A percentile compares a stretch with the other conserved stretches of the same genome.
phyloP scores from a whole-genome alignment of 2,113 vertebrate species.

The Machaerirhynchus nigripectus region DNA sequence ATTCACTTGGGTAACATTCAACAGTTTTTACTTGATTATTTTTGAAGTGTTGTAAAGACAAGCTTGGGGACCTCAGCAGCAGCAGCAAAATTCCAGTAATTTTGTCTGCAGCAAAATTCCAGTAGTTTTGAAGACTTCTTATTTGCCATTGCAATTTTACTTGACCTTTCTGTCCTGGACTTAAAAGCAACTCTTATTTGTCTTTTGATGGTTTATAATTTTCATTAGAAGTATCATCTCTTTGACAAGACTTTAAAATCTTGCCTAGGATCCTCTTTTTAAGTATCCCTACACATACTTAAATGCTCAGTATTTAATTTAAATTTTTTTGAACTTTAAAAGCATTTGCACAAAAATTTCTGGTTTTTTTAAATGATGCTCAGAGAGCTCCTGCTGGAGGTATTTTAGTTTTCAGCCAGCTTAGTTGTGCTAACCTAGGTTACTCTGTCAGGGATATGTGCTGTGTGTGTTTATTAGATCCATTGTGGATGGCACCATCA shows the following conservation, averaged over 20 bases:
- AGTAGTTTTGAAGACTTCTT: not conserved
- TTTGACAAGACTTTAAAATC: not conserved
- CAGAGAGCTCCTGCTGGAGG: not conserved
- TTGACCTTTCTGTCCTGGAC: not conserved
- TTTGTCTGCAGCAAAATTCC: not conserved
- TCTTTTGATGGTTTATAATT: not conserved
- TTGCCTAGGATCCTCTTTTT: not conserved
- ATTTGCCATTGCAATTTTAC: not conserved
- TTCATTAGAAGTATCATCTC: not conserved
- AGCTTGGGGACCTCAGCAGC: not conserved
- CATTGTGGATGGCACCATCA: not conserved
- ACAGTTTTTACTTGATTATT: not conserved
- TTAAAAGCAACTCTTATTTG: not conserved
- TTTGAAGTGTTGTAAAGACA: not conserved
- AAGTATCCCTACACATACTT: not conserved
- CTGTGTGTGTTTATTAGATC: not conserved
- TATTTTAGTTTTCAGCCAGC: not conserved
- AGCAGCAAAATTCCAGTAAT: not conserved
- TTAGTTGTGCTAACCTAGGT: not conserved
- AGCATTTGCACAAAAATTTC: not conserved
- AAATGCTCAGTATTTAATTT: not conserved
- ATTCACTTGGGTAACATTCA: not conserved
- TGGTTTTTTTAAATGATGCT: not conserved
- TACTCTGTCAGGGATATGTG: not conserved
- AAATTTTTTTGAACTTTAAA: not conserved